Evolutionary conservation across 2,113 vertebrate species (phyloP).

Genomic region (Oreocharis arfaki): DNA sequence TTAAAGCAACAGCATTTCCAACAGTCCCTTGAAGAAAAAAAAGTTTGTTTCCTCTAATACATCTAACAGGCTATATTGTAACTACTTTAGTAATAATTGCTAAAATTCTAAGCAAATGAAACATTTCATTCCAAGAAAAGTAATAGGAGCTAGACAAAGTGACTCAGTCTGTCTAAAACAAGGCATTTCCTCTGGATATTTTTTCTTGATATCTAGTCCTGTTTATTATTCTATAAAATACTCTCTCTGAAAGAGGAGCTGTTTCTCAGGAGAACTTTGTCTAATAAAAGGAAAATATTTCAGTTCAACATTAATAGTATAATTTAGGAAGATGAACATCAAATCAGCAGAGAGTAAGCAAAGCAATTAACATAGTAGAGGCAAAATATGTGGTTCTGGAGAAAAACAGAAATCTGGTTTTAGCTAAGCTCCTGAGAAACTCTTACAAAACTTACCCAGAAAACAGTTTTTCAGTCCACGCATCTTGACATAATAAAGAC

Average conservation of each 20-base stretch:
- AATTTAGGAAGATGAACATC: neutral
- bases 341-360: neutral
- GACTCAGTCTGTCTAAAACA: neutral
- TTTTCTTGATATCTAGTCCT: slow-evolving; percentile 30
- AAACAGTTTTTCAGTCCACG: neutral
- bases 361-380: neutral
- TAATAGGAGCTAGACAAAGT: slow-evolving; percentile 5
- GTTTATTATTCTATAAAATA: slow-evolving; percentile 39
- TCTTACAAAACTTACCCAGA: neutral
- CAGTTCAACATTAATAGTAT: neutral
- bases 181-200: slow-evolving; percentile 25
- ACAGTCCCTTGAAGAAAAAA: neutral
- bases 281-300: neutral
- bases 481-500: neutral
- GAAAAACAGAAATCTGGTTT: neutral
- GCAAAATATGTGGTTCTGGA: neutral
- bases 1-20: neutral
- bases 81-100: neutral
- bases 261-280: slow-evolving; percentile 13
- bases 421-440: neutral
- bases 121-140: neutral
- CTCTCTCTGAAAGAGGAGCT: neutral
- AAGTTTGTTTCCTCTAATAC: neutral
- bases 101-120: slow-evolving; percentile 21
- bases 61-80: neutral